A percentile compares a stretch with the other conserved stretches of the same genome.
These are phyloP conservation scores for Passerina amoena DNA, from an alignment of 2,113 vertebrate genomes.

Conservation along the genomic window DNA sequence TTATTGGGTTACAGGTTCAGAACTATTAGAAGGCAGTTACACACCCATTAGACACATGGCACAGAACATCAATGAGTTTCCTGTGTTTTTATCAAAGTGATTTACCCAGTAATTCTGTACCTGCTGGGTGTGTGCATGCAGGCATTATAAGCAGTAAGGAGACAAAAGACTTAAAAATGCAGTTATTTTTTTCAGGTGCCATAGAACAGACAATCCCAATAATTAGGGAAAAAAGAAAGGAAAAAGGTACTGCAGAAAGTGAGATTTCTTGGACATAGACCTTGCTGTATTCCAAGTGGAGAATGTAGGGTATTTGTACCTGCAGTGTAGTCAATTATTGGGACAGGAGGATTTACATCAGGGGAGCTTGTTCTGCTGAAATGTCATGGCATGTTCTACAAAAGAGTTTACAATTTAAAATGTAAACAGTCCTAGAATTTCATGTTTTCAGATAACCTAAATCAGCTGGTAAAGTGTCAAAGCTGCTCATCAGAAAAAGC, in stretches of 20 bases:
- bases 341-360: background rate
- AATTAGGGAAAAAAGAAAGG: background rate
- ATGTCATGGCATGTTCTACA: background rate
- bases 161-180: background rate
- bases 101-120: background rate
- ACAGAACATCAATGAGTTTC: background rate
- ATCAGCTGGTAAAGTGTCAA: background rate
- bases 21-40: background rate
- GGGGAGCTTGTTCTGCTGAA: background rate
- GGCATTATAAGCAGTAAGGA: background rate
- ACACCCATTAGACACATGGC: background rate
- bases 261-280: background rate
- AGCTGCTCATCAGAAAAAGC: background rate
- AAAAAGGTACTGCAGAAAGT: background rate
- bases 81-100: background rate
- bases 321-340: background rate
- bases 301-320: background rate
- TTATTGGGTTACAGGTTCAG: background rate
- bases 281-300: background rate
- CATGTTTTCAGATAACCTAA: background rate
- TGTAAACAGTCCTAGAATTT: background rate
- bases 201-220: background rate
- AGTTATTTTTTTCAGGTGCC: background rate
- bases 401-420: background rate
- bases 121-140: background rate